These are phyloP conservation scores for Lepidurus arcticus DNA, from an alignment of 1,140 invertebrate species.

Conservation along the genomic window DNA sequence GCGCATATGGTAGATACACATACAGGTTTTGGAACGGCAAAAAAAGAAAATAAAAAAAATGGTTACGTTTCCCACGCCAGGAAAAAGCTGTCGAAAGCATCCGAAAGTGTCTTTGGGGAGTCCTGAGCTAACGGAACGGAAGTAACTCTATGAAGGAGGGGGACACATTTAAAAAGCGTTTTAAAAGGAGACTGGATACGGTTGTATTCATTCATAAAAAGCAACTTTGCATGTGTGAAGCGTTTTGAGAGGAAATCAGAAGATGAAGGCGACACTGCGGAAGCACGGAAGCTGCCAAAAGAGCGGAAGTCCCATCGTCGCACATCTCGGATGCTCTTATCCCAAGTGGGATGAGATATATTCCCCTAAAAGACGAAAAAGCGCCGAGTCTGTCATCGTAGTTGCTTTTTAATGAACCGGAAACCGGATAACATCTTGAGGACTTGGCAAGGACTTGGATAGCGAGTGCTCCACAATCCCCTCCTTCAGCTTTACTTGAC, in stretches of 20 bases:
- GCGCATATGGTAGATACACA: neutral
- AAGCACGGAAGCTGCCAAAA: conserved; percentile 9
- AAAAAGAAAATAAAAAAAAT: neutral
- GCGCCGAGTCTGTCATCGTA: neutral
- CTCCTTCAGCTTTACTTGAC: no score
- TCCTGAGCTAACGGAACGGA: neutral
- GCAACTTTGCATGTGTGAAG: neutral
- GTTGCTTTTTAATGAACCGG: conserved; percentile 15
- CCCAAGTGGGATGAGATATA: conserved; percentile 6
- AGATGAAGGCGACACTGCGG: conserved; percentile 1
- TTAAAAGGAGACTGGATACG: neutral
- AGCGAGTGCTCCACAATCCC: neutral
- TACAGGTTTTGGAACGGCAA: neutral
- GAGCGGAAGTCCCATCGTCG: conserved; percentile 9
- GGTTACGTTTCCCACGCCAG: neutral
- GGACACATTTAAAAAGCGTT: neutral
- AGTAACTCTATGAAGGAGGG: neutral
- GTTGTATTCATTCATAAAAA: neutral
- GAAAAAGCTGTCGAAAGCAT: neutral
- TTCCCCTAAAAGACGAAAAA: neutral
- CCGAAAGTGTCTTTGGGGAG: neutral
- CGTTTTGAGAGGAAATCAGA: neutral
- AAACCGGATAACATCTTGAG: conserved; percentile 2
- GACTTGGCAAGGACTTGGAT: neutral
- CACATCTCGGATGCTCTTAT: neutral